A percentile compares a stretch with the other conserved stretches of the same genome.
phyloP scores from a whole-genome alignment of 2,888 invertebrate genomes.

The Nephrotoma flavescens region DNA sequence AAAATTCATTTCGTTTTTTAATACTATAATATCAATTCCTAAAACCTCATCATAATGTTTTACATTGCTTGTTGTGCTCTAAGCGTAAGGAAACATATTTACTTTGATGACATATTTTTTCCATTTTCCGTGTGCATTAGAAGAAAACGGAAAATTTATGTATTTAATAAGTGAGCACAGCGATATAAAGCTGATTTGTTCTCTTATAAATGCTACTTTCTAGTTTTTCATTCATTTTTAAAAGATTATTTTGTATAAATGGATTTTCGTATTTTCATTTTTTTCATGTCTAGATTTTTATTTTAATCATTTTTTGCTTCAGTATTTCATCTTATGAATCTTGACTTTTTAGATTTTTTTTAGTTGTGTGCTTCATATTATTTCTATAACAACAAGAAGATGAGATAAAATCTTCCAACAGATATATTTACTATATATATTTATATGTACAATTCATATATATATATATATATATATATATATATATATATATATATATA shows the following conservation, averaged over 20 bases:
- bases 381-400: not conserved
- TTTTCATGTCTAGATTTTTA: not conserved
- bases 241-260: not conserved
- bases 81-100: not conserved
- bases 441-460: not conserved
- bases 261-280: not conserved
- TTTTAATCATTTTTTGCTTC: not conserved
- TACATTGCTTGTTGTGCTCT: not conserved
- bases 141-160: not conserved
- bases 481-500: too few relatives aligned
- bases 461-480: too few relatives aligned
- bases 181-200: not conserved
- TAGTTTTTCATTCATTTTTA: not conserved
- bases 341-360: not conserved
- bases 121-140: not conserved
- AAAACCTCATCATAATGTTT: not conserved
- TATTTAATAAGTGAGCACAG: not conserved
- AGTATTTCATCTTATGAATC: not conserved
- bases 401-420: not conserved
- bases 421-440: not conserved
- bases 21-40: not conserved
- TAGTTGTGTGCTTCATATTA: not conserved
- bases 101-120: not conserved
- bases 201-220: not conserved
- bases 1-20: not conserved